Conservation (phyloP, 1,140 invertebrate species). For the Listronotus bonariensis region DNA sequence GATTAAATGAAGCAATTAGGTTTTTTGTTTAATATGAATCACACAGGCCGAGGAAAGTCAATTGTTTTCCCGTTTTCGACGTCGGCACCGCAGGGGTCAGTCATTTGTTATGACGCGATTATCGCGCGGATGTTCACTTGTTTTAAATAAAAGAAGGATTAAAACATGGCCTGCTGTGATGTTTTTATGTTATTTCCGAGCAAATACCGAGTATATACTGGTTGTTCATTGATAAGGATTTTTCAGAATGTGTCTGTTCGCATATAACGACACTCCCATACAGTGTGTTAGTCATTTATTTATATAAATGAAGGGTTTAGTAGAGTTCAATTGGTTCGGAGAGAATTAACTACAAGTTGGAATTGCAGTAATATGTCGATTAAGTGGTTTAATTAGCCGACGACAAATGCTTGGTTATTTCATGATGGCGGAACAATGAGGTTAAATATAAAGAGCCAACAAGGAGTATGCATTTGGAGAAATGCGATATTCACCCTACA, state of each 20-base stretch:
- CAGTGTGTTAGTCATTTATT: slow-evolving; percentile 33
- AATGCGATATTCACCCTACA: too few relatives aligned
- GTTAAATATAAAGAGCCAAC: slow-evolving; percentile 5
- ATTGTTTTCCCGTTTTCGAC: slow-evolving; percentile 12
- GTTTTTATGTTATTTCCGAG: slow-evolving; percentile 23
- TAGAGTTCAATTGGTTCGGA: slow-evolving; percentile 32
- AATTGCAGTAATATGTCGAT: slow-evolving; percentile 37
- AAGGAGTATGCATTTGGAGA: background rate
- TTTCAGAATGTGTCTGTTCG: slow-evolving; percentile 23
- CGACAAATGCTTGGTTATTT: slow-evolving; percentile 21
- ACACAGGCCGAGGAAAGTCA: background rate
- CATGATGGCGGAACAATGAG: slow-evolving; percentile 9
- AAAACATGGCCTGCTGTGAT: background rate
- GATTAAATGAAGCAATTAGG: background rate
- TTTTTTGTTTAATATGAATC: background rate
- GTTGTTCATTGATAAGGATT: slow-evolving; percentile 33
- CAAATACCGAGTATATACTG: slow-evolving; percentile 11
- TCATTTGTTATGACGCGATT: slow-evolving; percentile 3
- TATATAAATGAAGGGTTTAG: slow-evolving; percentile 36
- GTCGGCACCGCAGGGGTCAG: background rate
- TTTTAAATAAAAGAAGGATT: slow-evolving; percentile 14
- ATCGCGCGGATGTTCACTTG: slow-evolving; percentile 23
- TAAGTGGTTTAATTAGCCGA: slow-evolving; percentile 37
- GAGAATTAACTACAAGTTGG: slow-evolving; percentile 35
- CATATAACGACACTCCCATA: slow-evolving; percentile 28